Percentiles rank a stretch among this genome's conserved stretches.
These are phyloP conservation scores for Aphrophora alni DNA, from an alignment of 2,888 invertebrate genomes.

Conservation along the genomic window DNA sequence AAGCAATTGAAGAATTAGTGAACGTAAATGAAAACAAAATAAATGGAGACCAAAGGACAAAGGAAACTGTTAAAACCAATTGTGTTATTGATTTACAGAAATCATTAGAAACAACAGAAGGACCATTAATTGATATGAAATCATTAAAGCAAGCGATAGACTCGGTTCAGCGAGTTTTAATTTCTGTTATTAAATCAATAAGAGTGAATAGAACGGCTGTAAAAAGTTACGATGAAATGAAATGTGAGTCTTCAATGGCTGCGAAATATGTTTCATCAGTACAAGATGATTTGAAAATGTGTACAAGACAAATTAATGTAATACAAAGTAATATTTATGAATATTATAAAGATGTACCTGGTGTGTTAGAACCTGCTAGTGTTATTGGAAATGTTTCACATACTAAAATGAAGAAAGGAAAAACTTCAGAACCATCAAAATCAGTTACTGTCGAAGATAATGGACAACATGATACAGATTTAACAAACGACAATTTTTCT, in stretches of 20 bases:
- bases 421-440: not conserved
- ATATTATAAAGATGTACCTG: not conserved
- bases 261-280: not conserved
- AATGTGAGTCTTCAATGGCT: not conserved
- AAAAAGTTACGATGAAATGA: not conserved
- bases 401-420: too few species aligned
- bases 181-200: not conserved
- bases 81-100: too few species aligned
- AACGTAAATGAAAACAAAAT: not conserved
- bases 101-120: too few species aligned
- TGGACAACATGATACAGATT: not conserved
- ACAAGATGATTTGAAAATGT: not conserved
- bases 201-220: not conserved
- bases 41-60: too few species aligned
- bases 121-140: not conserved
- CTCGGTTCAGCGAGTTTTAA: not conserved
- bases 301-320: not conserved
- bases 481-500: not conserved
- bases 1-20: not conserved
- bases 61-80: too few species aligned
- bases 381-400: not conserved
- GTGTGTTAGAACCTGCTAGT: not conserved
- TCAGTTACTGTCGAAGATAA: not conserved
- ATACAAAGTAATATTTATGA: not conserved
- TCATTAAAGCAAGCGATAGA: not conserved